Conservation (phyloP, 2,797 vertebrate species). For the Salmo trutta region DNA sequence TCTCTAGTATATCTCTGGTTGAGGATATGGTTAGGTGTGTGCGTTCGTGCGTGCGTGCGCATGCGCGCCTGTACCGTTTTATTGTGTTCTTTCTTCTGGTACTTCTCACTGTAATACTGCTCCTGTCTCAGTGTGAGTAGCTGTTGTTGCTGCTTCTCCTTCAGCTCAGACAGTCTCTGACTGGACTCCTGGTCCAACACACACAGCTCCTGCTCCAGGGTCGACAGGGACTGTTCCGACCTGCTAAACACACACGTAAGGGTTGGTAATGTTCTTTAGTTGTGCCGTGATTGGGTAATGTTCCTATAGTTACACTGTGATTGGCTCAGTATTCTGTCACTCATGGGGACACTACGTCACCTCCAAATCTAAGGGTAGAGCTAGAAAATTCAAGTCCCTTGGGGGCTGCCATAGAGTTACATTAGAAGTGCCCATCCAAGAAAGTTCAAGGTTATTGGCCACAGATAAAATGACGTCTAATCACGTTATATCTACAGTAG, state of each 20-base stretch:
- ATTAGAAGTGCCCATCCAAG: too few relatives aligned
- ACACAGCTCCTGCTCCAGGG: slow-evolving; percentile 87
- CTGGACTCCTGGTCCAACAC: slow-evolving; percentile 87
- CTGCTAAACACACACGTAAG: slow-evolving; percentile 71
- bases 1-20: not conserved
- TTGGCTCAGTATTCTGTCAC: too few relatives aligned
- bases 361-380: too few relatives aligned
- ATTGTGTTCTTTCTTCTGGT: slow-evolving; percentile 95
- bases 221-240: slow-evolving; percentile 83
- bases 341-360: too few relatives aligned
- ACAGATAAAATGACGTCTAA: too few relatives aligned
- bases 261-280: too few relatives aligned
- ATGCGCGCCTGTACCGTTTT: slow-evolving; percentile 79
- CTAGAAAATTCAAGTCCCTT: too few relatives aligned
- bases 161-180: slow-evolving; percentile 86
- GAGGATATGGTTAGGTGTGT: not conserved
- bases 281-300: too few relatives aligned
- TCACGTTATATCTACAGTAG: too few relatives aligned
- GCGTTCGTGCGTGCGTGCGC: too few relatives aligned
- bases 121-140: slow-evolving; percentile 93
- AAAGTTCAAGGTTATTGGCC: too few relatives aligned
- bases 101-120: slow-evolving; percentile 97
- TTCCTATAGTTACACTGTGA: not conserved
- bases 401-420: too few relatives aligned
- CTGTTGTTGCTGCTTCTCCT: slow-evolving; percentile 93